Evolutionary conservation across 2,113 vertebrate genomes (phyloP).

Genomic region (Pagrus major): DNA sequence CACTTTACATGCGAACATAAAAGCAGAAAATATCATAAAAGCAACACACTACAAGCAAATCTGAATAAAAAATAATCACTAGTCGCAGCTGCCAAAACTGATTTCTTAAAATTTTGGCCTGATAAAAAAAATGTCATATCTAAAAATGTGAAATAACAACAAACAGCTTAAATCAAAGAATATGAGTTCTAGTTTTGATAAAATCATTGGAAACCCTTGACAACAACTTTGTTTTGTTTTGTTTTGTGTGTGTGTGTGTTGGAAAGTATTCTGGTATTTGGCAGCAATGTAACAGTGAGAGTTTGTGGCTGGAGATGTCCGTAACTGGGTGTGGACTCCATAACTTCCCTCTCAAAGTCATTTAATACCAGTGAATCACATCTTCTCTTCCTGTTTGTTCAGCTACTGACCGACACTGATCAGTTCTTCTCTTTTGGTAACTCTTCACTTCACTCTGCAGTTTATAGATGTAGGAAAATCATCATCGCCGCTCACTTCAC

Average conservation of each 20-base stretch:
- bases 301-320: not conserved
- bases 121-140: no score
- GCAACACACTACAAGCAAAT: no score
- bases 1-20: no score
- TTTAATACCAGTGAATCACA: not conserved
- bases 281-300: not conserved
- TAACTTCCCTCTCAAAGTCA: not conserved
- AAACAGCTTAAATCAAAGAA: not conserved
- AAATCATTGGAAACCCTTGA: not conserved
- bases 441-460: not conserved
- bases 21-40: no score
- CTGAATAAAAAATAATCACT: not conserved
- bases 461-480: not conserved
- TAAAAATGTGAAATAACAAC: not conserved
- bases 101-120: not conserved
- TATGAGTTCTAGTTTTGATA: not conserved
- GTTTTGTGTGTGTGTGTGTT: not conserved
- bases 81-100: not conserved
- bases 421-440: not conserved
- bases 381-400: not conserved
- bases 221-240: not conserved
- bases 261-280: conserved; percentile 3
- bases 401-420: not conserved
- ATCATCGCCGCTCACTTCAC: not conserved
- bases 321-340: not conserved